Evolutionary conservation across 2,797 vertebrate genomes (phyloP), one percentile per base, ranked within the genome.

Genomic region (Melanotaenia trifasciata): DNA sequence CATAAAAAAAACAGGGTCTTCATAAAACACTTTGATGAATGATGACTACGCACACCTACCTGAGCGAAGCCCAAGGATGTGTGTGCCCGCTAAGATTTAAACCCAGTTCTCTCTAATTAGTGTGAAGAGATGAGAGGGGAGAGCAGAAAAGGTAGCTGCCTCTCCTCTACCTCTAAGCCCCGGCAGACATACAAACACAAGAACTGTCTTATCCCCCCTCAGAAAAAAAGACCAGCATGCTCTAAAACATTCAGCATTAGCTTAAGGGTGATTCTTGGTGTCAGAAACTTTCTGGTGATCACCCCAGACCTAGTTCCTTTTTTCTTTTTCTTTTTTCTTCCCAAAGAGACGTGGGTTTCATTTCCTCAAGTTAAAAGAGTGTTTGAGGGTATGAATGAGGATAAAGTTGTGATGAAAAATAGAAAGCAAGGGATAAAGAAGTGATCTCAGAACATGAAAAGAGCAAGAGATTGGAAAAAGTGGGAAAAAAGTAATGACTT

Each of bases 321-420:
- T 67, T 66, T 64, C 72, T 60, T 57, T 26, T 22, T 59, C 30
- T 54, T 51, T 33, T 50, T 0, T 59, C 33, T 74, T 53, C 67
- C 18, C 18, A 47, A 67, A 63, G 67, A 79, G 65, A 76, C 26
- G 4, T 76, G 64, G 65, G 73, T 78, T 77, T 91, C 76, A 89
- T 91, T 87, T 89, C 86, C 80, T 71, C 30, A 79, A 89, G 81
- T 92, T 88, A 84, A 76, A 90, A 90, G 66, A 74, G 68, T 80
- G 81, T 88, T 90, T 86, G 76, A 89, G 87, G 90, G 78, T 80
- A 87, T 90, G 84, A 86, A 80, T 78, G 70, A 78, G 86, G 85
- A 87, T 88, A 70, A 90, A 87, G 84, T 84, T 87, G 81, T 88
- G 87, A 91, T 91, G 89, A 89, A 91, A 92, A 92, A 90, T 86